Evolutionary conservation across 2,113 vertebrate genomes (phyloP), one percentile per base, ranked within the genome.

Genomic region (Myanophis thanlyinensis): DNA sequence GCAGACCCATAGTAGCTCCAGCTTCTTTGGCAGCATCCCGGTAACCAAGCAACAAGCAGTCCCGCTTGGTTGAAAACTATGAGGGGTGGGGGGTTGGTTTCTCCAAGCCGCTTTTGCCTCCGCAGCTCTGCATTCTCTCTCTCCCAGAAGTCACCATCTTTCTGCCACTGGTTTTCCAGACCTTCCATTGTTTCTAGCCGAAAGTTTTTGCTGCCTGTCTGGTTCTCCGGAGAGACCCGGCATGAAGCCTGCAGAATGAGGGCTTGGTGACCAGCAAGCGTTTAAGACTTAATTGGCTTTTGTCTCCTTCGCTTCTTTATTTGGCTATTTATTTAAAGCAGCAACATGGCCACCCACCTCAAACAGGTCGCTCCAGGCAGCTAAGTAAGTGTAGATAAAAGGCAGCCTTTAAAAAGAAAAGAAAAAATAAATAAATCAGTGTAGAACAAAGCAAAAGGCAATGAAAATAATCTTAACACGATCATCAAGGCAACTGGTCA

Each of bases 201-300:
- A 22, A 44, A 91, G 87, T 92, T 94, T 94, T 53, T 11, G 88
- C 73, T 3, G 88, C 8, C 2, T 93, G 85, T 94, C 93, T 91
- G 92, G 73, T 90, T 92, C n/a, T 5, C 93, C 25, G 93, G 94
- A 95, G 95, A 96, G n/a, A n/a, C n/a, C 93, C 85, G 86, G 91
- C 54, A 53, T 46, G 4, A 13, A 91, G 91, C 18, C 87, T 95
- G 67, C 92, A 95, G 93, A 91, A 40, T n/a, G n/a, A n/a, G n/a
- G n/a, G n/a, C n/a, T n/a, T n/a, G n/a, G n/a, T n/a, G n/a, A n/a
- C n/a, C n/a, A n/a, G n/a, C n/a, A n/a, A n/a, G n/a, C n/a, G n/a
- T n/a, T n/a, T n/a, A n/a, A n/a, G 93, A 87, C 92, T 96, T 94
- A 93, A 91, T 95, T 95, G 96, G 94, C 95, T 93, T 94, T 89